Conservation (phyloP, 2,888 invertebrate genomes). For the Clitarchus hookeri region DNA sequence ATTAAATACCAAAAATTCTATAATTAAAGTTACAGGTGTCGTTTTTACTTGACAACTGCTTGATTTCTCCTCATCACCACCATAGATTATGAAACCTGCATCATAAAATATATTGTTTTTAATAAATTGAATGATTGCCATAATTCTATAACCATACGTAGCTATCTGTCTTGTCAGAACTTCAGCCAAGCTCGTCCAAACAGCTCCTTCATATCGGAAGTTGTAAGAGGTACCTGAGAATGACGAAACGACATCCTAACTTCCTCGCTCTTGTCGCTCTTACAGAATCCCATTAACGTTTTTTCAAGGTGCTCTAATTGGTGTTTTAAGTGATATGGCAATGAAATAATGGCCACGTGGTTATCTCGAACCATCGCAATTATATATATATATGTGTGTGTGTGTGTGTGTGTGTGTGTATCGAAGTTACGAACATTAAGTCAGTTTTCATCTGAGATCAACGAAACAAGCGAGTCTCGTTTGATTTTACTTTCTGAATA, state of each 20-base stretch:
- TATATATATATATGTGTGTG: no score
- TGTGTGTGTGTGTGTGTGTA: no score
- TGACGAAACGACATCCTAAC: background rate
- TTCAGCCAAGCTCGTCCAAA: background rate
- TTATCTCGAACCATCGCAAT: conserved; percentile 27
- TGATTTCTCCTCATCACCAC: no score
- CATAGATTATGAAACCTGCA: no score
- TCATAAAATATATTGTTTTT: no score
- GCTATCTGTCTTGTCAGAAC: no score
- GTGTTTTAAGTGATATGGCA: conserved; percentile 16
- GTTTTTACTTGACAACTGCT: no score
- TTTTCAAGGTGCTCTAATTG: conserved; percentile 27
- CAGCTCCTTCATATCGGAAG: background rate
- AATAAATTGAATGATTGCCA: no score
- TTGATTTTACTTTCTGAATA: conserved; percentile 14
- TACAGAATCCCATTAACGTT: background rate
- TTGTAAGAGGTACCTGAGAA: background rate
- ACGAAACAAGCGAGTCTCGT: conserved; percentile 16
- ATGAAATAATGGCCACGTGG: conserved; percentile 28
- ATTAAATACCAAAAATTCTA: no score
- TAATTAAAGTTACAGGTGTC: no score
- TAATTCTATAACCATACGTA: no score
- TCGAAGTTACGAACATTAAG: background rate
- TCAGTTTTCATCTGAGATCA: conserved; percentile 27
- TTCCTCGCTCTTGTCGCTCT: background rate